Percentiles rank a stretch among this genome's conserved stretches.
Conservation (phyloP, 1,140 invertebrate species). For the Ceratoteleas bidentatus region DNA sequence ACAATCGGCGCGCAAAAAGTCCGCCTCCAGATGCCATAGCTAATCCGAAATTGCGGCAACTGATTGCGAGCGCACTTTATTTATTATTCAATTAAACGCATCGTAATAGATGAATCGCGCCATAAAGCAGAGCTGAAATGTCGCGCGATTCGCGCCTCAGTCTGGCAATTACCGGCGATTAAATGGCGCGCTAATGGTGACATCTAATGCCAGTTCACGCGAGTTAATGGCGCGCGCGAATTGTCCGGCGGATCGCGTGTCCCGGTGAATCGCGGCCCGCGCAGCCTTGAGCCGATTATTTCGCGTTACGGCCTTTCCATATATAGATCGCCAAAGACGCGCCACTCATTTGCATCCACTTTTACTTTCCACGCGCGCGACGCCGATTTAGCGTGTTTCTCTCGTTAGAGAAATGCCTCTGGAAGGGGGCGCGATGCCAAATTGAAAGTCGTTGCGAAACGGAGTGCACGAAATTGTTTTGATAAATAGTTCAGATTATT, state of each 20-base stretch:
- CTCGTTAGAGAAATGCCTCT: conserved; percentile 4
- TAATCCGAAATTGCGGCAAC: conserved; percentile 39
- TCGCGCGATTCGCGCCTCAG: conserved; percentile 23
- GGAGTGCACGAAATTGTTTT: background rate
- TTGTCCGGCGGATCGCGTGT: conserved; percentile 16
- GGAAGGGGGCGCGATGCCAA: conserved; percentile 14
- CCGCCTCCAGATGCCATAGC: conserved; percentile 9
- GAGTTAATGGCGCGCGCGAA: conserved; percentile 26
- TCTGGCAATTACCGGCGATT: conserved; percentile 36
- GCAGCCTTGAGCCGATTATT: conserved; percentile 42
- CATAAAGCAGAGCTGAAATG: conserved; percentile 2
- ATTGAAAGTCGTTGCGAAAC: conserved; percentile 18
- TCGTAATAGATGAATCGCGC: conserved; percentile 19
- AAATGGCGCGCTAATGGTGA: conserved; percentile 31
- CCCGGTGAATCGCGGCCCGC: conserved; percentile 9
- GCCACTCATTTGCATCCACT: conserved; percentile 61
- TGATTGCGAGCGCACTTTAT: conserved; percentile 22
- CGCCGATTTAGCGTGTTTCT: conserved; percentile 3
- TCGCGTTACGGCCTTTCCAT: conserved; percentile 34
- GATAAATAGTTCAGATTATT: background rate
- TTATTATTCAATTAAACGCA: conserved; percentile 47
- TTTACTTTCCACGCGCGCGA: conserved; percentile 58
- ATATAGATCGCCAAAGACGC: conserved; percentile 47
- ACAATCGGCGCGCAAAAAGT: conserved; percentile 23
- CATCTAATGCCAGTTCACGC: conserved; percentile 25